Evolutionary conservation across 1,140 invertebrate genomes (phyloP).

Genomic region (Leptonema lineaticorne): DNA sequence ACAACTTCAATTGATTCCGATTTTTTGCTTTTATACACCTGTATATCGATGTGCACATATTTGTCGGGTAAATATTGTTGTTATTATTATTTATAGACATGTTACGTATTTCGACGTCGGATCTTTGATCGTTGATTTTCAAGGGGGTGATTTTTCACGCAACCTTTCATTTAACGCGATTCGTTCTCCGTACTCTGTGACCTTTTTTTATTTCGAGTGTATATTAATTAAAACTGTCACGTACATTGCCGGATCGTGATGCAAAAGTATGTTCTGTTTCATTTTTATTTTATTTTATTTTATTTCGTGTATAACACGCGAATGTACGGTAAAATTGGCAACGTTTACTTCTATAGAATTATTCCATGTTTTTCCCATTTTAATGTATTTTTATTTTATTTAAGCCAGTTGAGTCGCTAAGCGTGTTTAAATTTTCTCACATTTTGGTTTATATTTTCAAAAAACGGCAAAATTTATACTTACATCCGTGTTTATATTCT

Average conservation of each 20-base stretch:
- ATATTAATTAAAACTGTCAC: conserved; percentile 26
- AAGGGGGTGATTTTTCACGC: neutral
- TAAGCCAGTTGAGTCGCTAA: no score
- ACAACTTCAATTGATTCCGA: no score
- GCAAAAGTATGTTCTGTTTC: conserved; percentile 20
- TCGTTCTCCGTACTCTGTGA: no score
- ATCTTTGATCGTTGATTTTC: neutral
- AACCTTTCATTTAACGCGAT: conserved; percentile 10
- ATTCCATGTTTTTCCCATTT: neutral
- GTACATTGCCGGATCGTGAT: conserved; percentile 17
- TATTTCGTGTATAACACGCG: neutral
- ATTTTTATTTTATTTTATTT: neutral
- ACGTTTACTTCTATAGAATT: neutral
- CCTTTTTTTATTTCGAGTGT: neutral
- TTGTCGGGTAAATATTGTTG: no score
- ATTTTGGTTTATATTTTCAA: no score
- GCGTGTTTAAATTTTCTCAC: neutral
- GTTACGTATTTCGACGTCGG: neutral
- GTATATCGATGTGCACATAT: no score
- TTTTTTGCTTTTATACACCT: no score
- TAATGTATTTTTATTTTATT: neutral
- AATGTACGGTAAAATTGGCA: neutral
- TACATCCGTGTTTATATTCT: no score
- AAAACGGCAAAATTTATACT: no score
- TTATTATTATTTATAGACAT: no score